Evolutionary conservation across 1,140 invertebrate species (phyloP).

Genomic region (Leptestheria dahalacensis): DNA sequence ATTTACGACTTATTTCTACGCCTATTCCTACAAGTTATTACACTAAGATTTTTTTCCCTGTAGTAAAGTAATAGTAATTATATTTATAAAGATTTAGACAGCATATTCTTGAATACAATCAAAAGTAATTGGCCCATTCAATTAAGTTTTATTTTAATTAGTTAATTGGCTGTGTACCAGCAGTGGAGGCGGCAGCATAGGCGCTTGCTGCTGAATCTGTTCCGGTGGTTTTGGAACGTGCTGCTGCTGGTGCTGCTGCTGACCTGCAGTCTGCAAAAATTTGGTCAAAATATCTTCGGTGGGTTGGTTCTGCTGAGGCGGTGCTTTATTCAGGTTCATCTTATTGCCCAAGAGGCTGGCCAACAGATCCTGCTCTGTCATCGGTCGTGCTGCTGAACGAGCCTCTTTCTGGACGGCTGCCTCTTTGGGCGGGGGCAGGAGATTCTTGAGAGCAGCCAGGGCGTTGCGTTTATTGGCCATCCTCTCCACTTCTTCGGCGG

Average conservation of each 20-base stretch:
- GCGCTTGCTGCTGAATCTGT: neutral
- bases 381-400: conserved; percentile 10
- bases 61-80: no score
- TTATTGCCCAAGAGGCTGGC: conserved; percentile 9
- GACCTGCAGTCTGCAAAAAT: neutral
- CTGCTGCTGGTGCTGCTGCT: no score
- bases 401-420: neutral
- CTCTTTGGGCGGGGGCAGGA: neutral
- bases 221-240: neutral
- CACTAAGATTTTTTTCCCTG: no score
- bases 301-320: neutral
- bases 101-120: no score
- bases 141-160: no score
- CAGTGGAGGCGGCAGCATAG: no score
- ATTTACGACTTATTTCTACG: no score
- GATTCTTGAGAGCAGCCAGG: neutral
- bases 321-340: neutral
- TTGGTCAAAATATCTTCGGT: neutral
- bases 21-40: no score
- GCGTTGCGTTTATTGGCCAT: neutral
- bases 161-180: no score
- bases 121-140: no score
- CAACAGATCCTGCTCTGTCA: conserved; percentile 20
- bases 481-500: conserved; percentile 15
- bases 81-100: no score